Evolutionary conservation across 1,140 invertebrate genomes (phyloP).

Genomic region (Babylonia areolata): DNA sequence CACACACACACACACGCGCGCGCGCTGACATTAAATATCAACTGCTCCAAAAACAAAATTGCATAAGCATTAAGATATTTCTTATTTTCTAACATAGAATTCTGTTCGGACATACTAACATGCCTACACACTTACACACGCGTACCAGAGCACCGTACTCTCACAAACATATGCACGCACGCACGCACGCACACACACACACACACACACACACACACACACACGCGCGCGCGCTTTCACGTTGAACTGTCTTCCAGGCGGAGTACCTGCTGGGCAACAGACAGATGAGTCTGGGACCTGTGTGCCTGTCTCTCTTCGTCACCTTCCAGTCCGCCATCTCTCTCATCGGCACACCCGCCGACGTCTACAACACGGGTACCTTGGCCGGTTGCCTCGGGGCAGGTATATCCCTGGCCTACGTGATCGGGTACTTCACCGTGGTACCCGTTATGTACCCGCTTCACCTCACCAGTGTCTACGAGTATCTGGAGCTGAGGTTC

Average conservation of each 20-base stretch:
- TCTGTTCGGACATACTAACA: no score
- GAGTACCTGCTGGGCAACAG: constrained; percentile 86
- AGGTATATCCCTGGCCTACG: constrained; percentile 55
- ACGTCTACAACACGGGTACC: constrained; percentile 81
- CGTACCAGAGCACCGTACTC: no score
- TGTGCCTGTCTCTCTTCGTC: constrained; percentile 66
- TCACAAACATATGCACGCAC: no score
- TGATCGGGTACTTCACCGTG: constrained; percentile 55
- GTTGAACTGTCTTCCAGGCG: constrained; percentile 52
- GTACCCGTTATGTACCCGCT: constrained; percentile 69
- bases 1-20: not conserved
- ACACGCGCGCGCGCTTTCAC: no score
- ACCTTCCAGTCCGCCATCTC: constrained; percentile 93
- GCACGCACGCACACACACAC: no score
- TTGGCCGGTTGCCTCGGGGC: constrained; percentile 22
- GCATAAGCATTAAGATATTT: no score
- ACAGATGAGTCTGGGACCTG: constrained; percentile 82
- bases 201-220: no score
- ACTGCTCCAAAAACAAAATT: no score
- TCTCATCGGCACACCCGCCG: constrained; percentile 88
- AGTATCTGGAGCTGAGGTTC: constrained; percentile 86
- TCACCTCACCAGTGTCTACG: constrained; percentile 65
- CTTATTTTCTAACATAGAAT: no score
- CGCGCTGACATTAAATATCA: no score
- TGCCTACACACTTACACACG: not conserved